Evolutionary conservation across 2,113 vertebrate species (phyloP).

Genomic region (Chamaea fasciata): DNA sequence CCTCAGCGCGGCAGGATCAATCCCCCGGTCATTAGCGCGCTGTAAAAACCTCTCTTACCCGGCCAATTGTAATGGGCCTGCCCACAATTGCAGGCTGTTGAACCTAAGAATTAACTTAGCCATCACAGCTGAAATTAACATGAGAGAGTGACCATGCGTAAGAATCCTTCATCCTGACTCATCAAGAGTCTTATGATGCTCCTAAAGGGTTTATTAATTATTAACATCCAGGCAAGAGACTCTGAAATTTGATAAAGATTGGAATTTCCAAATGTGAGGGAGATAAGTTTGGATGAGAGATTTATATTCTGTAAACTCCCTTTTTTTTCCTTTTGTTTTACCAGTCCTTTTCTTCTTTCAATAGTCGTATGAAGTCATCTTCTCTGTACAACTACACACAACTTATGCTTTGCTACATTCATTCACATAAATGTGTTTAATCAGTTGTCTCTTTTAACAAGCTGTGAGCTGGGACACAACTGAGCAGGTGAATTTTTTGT

Average conservation of each 20-base stretch:
- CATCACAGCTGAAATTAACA: constrained; percentile 3
- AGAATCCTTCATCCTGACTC: constrained; percentile 27
- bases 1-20: background rate
- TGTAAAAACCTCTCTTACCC: background rate
- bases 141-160: background rate
- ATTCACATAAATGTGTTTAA: background rate
- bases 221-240: background rate
- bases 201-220: background rate
- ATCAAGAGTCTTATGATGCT: background rate
- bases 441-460: background rate
- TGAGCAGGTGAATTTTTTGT: background rate
- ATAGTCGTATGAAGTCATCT: accelerated
- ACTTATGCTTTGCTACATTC: background rate
- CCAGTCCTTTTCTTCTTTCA: background rate
- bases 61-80: background rate
- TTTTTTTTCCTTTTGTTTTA: background rate
- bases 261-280: background rate
- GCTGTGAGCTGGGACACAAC: background rate
- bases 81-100: background rate
- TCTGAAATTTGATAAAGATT: background rate
- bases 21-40: background rate
- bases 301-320: background rate
- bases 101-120: constrained; percentile 39
- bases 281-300: background rate
- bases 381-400: background rate